Evolutionary conservation across 2,888 invertebrate species (phyloP).

Genomic region (Blastobasis adustella): DNA sequence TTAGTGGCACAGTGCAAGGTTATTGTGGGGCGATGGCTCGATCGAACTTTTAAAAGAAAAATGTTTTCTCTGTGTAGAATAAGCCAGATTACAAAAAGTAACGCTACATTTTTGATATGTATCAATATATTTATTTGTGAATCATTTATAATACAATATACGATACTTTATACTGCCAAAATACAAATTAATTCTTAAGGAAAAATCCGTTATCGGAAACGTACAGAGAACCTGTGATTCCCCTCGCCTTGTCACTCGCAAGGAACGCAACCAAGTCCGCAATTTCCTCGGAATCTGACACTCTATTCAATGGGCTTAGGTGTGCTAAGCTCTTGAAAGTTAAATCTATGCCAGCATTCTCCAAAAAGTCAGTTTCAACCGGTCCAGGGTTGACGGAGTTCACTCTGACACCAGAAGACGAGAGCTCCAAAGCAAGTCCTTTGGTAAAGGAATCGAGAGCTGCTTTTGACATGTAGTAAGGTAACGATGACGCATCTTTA

Average conservation of each 20-base stretch:
- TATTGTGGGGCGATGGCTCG: no score
- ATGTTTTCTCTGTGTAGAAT: no score
- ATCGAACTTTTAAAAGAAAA: no score
- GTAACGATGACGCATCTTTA: background rate
- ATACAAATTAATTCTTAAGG: background rate
- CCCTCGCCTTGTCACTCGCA: background rate
- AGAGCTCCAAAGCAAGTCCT: slow-evolving; percentile 79
- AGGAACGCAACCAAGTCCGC: background rate
- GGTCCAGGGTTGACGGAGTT: slow-evolving; percentile 85
- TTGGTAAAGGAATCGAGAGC: slow-evolving; percentile 83
- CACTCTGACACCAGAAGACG: slow-evolving; percentile 74
- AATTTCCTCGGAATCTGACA: background rate
- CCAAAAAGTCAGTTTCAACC: slow-evolving; percentile 48
- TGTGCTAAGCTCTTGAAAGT: background rate
- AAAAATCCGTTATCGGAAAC: background rate
- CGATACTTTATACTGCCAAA: no score
- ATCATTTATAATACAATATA: no score
- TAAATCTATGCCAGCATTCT: background rate
- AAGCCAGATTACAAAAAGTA: no score
- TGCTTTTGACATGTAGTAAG: slow-evolving; percentile 81
- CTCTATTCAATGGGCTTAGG: background rate
- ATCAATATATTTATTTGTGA: no score
- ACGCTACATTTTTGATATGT: no score
- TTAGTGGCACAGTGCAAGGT: no score
- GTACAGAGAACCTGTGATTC: background rate